Base-by-base conservation (phyloP, 2,113 vertebrate genomes). In the Vombatus ursinus region DNA sequence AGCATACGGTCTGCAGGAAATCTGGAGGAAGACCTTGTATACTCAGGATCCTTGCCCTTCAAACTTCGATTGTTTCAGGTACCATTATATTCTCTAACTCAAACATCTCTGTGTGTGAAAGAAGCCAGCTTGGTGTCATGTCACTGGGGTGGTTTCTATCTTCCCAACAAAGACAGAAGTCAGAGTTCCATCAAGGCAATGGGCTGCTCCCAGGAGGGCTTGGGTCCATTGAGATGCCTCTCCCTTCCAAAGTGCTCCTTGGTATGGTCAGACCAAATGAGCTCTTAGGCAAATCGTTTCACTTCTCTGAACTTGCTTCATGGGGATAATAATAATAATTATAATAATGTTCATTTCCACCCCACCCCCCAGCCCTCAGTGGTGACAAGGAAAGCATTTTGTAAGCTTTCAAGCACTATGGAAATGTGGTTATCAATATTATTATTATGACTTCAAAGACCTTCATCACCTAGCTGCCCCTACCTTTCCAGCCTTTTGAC, bases 11-110 rank as follows among this genome's bases (percentile, higher is more conserved):
- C 57, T 84, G 14, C 77, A 96, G 96, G 95, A 97, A 97, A 93
- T 95, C 97, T 97, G 95, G 90, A 97, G 92, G 94, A 98, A 97
- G 93, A 97, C 93, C 95, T 96, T 93, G 22, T 68, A 57, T 50
- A 9, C 89, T 95, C 52, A 90, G 53, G 53, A 91, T 95, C 89
- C 48, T 95, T 93, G 53, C 14, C 24, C 91, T 3, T n/a, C 50
- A 92, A 37, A 91, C 0, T 93, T 94, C 54, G 91, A 90, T 96
- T 94, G 77, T 94, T 96, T 93, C 94, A 50, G 84, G 51, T 54
- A 93, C 93, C 14, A 93, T 54, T 95, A 91, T 7, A 93, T 93
- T 96, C 47, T 94, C 91, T 95, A 92, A 84, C 68, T 84, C 68
- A 84, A 84, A 84, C 6, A 51, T 91, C 89, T 94, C 47, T 48